Base-by-base conservation (phyloP, 2,888 invertebrate species). In the Drosophila leonis region DNA sequence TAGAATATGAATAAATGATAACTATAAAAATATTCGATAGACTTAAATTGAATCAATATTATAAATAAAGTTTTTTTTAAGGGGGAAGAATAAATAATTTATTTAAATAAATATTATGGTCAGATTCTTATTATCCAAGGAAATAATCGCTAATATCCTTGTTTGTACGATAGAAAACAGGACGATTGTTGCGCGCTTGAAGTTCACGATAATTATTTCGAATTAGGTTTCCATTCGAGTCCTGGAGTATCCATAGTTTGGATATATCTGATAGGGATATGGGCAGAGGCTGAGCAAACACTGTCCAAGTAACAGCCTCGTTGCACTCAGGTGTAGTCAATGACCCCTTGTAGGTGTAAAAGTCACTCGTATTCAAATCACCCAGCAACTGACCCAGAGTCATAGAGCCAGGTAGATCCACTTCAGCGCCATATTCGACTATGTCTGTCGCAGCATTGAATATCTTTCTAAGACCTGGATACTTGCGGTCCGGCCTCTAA, bases 271-370 rank as follows among this genome's bases (percentile, higher is more conserved):
- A 31, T 1, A 71, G 61, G 4, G 91, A 63, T 69, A 95, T 92
- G 0, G 94, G 93, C n/a, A 94, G 84, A 12, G 93, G 93, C 12
- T 94, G 93, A 0, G 94, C 92, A 74, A 95, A 94, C 1, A 97
- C 94, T 12, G 95, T 95, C 96, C 96, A 97, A 7, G 94, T 94
- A 37, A 96, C 96, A 0, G 94, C 94, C 89, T 97, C 96, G 61
- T 94, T 94, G 90, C 97, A 97, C 0, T 84, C 93, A 0, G 97
- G 97, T 0, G 96, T 96, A 1, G 97, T 97, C 59, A 97, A 93
- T 0, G 97, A 97, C 0, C 97, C 97, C 33, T 72, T 80, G n/a
- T 92, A 92, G 2, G 90, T 83, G 52, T 78, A 92, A 57, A 88
- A 92, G 24, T 91, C 73, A 1, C 81, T 83, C 4, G 86, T 82